Conservation (phyloP, 2,113 vertebrate species). For the Gorsachius goisagi region DNA sequence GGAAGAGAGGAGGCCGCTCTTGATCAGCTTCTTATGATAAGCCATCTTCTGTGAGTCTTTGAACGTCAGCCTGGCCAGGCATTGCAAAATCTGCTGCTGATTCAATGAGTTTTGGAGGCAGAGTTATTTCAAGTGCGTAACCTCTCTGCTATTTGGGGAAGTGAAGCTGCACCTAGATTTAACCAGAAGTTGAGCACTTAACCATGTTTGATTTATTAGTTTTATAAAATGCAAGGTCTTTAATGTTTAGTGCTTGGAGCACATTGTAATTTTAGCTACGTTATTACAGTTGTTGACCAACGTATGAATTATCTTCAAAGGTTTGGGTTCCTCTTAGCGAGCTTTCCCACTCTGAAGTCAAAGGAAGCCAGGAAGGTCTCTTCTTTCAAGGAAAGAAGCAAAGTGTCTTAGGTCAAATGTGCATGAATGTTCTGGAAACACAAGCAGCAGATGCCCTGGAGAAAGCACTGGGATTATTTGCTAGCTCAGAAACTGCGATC, state of each 20-base stretch:
- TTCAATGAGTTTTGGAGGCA: neutral
- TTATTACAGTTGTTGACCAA: constrained; percentile 72
- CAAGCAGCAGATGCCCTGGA: neutral
- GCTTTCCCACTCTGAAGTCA: constrained; percentile 55
- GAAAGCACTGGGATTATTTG: neutral
- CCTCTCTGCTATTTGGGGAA: neutral
- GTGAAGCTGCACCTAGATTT: constrained; percentile 22
- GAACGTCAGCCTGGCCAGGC: neutral
- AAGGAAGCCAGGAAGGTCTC: constrained; percentile 56
- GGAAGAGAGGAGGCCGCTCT: neutral
- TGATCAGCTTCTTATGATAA: neutral
- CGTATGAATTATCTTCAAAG: constrained; percentile 76
- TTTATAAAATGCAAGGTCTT: constrained; percentile 71
- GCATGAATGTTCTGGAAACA: constrained; percentile 42
- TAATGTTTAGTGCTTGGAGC: constrained; percentile 69
- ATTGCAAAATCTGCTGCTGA: neutral
- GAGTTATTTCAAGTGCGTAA: neutral
- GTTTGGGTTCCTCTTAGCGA: constrained; percentile 59
- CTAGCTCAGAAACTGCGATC: neutral
- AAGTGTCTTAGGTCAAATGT: neutral
- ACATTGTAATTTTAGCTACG: constrained; percentile 54
- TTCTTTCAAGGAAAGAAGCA: constrained; percentile 59
- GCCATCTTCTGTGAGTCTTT: neutral
- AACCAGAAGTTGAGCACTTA: constrained; percentile 29
- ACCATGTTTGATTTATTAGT: constrained; percentile 69